phyloP scores from a whole-genome alignment of 2,797 vertebrate species.

The Falco cherrug region DNA sequence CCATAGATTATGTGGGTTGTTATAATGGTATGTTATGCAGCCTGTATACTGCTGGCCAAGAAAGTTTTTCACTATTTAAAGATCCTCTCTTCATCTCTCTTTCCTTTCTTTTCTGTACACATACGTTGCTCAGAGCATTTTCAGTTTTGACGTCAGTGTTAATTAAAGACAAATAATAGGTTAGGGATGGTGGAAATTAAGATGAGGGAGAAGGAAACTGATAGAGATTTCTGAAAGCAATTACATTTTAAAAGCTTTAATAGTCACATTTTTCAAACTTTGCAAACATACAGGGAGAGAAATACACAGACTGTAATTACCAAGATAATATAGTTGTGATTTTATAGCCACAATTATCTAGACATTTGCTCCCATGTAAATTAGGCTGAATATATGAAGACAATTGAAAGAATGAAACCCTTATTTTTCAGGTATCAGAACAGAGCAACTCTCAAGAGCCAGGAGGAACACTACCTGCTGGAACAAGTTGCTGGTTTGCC shows the following conservation, averaged over 20 bases:
- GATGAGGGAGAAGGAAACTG: fast-evolving
- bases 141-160: neutral
- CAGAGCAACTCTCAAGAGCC: neutral
- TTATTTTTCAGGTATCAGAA: neutral
- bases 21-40: neutral
- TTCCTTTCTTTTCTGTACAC: neutral
- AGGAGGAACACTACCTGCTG: neutral
- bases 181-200: neutral
- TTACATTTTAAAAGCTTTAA: neutral
- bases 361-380: neutral
- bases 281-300: neutral
- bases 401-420: neutral
- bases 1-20: neutral
- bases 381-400: neutral
- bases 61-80: neutral
- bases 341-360: neutral
- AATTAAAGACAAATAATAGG: neutral
- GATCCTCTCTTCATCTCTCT: neutral
- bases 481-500: neutral
- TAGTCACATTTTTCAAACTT: neutral
- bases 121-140: neutral
- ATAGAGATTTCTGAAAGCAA: neutral
- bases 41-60: neutral
- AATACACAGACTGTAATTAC: neutral
- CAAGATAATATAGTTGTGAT: neutral